A percentile compares a stretch with the other conserved stretches of the same genome.
Conservation (phyloP, 2,888 invertebrate genomes). For the Microctonus aethiopoides region DNA sequence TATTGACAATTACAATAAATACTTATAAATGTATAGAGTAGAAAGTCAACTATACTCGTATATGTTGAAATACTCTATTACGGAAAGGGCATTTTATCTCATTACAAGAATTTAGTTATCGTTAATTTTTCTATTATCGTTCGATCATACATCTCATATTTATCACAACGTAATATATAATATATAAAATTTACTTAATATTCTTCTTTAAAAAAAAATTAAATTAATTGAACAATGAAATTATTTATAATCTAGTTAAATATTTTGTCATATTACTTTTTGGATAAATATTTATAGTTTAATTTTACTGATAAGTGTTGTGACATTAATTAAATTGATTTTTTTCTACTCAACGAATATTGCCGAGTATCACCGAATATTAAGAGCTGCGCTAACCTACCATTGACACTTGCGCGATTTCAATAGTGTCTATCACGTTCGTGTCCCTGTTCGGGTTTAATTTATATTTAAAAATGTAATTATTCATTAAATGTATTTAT, state of each 20-base stretch:
- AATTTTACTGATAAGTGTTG: no score
- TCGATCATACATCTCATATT: no score
- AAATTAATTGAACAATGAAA: no score
- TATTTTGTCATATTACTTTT: no score
- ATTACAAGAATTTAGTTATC: not conserved
- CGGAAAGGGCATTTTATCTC: not conserved
- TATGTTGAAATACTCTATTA: constrained; percentile 6
- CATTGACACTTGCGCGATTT: constrained; percentile 46
- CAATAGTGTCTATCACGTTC: constrained; percentile 54
- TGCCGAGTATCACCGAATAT: constrained; percentile 45
- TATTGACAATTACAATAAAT: not conserved
- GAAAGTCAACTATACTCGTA: no score
- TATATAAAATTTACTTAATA: no score
- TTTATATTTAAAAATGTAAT: constrained; percentile 58
- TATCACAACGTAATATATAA: no score
- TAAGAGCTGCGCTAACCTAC: constrained; percentile 43
- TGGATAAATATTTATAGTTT: no score
- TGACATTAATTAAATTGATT: constrained; percentile 53
- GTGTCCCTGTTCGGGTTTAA: constrained; percentile 47
- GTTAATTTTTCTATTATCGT: not conserved
- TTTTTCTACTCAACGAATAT: constrained; percentile 44
- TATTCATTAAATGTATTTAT: constrained; percentile 47
- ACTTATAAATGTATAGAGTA: no score
- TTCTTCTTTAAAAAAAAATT: no score
- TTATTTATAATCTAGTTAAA: no score